Evolutionary conservation across 1,140 invertebrate genomes (phyloP), one percentile per base, ranked within the genome.

Genomic region (Potamilus streckersoni): DNA sequence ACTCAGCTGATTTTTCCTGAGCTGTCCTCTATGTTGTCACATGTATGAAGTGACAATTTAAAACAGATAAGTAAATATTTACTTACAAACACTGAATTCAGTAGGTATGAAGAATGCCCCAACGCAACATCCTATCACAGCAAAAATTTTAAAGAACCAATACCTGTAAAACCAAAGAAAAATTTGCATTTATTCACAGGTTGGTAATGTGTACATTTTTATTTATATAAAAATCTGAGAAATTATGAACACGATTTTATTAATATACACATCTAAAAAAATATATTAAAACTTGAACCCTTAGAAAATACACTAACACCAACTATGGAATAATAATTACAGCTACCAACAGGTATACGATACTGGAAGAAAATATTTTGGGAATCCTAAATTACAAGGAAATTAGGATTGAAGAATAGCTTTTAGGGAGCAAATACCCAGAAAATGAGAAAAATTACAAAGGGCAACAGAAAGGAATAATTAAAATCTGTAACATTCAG

Each of bases 91-190:
- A 68, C 76, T 81, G 70, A 82, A 86, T 14, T 67, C 64, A 15
- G 61, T 67, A 17, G 87, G 85, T 15, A 86, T 74, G 71, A 97
- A 99, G 90, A 99, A 99, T 11, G 97, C 95, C 17, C 95, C 98
- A 83, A 98, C 93, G 55, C 96, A 94, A 58, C 95, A 94, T 23
- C 94, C 97, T 91, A 98, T 95, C n/a, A 99, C 92, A 38, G 98
- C 79, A 27, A 99, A 83, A 87, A 97, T 98, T 88, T 99, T 99
- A 76, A 99, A 93, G 1, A 94, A 97, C 98, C 98, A 99, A 91
- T 99, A 99, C 82, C 96, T 89, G 84, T 58, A 90, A 31, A 31
- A 82, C 64, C 59, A 80, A 71, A 14, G 72, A 59, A 62, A 74
- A 61, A 71, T 67, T 8, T 12, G 16, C 20, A 23, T 19, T 8